Evolutionary conservation across 2,797 vertebrate species (phyloP).

Genomic region (Chrosomus eos): DNA sequence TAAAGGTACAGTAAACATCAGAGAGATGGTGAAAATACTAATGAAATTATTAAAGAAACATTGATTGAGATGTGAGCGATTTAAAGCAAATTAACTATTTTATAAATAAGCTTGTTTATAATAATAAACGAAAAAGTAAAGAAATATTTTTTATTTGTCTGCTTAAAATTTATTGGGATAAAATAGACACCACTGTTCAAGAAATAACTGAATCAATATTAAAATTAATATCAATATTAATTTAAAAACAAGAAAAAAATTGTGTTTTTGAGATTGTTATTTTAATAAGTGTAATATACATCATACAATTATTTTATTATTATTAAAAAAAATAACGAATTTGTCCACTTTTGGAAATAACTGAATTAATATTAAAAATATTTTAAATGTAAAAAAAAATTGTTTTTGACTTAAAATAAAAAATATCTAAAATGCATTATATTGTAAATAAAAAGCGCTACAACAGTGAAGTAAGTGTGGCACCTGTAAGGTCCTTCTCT

Average conservation of each 20-base stretch:
- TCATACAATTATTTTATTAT: too few species aligned
- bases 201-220: background rate
- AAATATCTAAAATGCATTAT: background rate
- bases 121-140: background rate
- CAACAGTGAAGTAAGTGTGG: background rate
- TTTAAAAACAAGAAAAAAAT: background rate
- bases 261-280: background rate
- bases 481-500: constrained; percentile 99
- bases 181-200: background rate
- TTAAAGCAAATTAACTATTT: background rate
- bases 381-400: too few species aligned
- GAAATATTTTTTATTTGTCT: background rate
- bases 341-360: background rate
- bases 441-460: background rate
- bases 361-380: background rate
- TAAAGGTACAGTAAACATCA: background rate
- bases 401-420: background rate
- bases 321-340: fast-evolving
- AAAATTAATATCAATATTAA: background rate
- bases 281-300: background rate
- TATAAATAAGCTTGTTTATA: background rate
- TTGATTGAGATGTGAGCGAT: background rate
- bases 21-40: background rate
- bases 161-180: background rate
- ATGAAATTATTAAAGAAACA: background rate